A percentile compares a stretch with the other conserved stretches of the same genome.
Conservation (phyloP, 2,888 invertebrate species). For the Polyommatus iphigenia region DNA sequence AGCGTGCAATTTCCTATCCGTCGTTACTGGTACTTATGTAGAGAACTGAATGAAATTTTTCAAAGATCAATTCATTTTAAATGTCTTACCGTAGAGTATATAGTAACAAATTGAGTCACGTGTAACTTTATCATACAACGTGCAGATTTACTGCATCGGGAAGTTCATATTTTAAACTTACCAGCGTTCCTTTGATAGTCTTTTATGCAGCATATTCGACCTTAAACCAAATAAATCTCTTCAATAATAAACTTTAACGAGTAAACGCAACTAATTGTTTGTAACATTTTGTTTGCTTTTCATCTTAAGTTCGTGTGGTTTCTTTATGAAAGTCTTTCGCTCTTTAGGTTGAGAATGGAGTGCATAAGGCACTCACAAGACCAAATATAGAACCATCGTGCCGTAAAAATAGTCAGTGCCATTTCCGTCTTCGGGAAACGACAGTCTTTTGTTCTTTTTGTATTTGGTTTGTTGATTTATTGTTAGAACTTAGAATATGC, state of each 20-base stretch:
- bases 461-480: constrained; percentile 32
- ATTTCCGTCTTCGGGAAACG: constrained; percentile 72
- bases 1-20: neutral
- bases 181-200: constrained; percentile 51
- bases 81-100: neutral
- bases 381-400: constrained; percentile 58
- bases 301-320: constrained; percentile 1
- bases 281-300: constrained; percentile 28
- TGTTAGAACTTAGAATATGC: constrained; percentile 13
- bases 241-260: constrained; percentile 64
- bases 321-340: constrained; percentile 38
- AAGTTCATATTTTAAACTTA: constrained; percentile 44
- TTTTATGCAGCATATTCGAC: constrained; percentile 49
- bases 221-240: constrained; percentile 46
- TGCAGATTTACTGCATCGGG: constrained; percentile 27
- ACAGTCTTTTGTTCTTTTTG: constrained; percentile 63
- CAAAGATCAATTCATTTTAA: neutral
- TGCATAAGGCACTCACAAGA: constrained; percentile 46
- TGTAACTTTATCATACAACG: constrained; percentile 1
- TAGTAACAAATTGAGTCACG: constrained; percentile 1
- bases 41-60: constrained; percentile 1
- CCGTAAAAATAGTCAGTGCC: constrained; percentile 70
- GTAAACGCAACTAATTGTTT: constrained; percentile 46
- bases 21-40: neutral
- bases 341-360: constrained; percentile 57